Percentiles rank a stretch among this genome's conserved stretches.
Evolutionary conservation across 92 coral and sea anemone species (phyloP).

Genomic region (Meandrina meandrites): DNA sequence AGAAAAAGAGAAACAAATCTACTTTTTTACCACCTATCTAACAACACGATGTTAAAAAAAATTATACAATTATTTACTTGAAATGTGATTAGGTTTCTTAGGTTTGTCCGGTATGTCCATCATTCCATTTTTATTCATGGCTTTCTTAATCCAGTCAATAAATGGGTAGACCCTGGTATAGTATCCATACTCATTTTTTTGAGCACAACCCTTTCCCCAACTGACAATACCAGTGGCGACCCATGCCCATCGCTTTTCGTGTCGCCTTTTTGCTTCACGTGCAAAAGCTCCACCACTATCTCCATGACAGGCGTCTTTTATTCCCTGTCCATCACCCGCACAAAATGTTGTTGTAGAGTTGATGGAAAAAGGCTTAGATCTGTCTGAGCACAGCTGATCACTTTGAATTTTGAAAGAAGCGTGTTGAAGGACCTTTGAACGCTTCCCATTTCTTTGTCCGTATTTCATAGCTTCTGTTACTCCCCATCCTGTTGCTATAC

Average conservation of each 20-base stretch:
- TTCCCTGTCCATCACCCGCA: conserved; percentile 66
- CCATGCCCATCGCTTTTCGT: conserved; percentile 54
- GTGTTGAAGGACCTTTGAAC: conserved; percentile 47
- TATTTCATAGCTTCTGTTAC: conserved; percentile 10
- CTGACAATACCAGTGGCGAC: conserved; percentile 68
- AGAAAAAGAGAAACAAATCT: no score
- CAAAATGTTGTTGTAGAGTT: conserved; percentile 65
- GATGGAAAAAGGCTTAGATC: not conserved
- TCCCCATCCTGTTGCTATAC: conserved; percentile 74
- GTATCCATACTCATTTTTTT: conserved; percentile 44
- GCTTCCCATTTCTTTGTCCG: not conserved
- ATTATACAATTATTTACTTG: no score
- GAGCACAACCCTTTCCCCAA: conserved; percentile 88
- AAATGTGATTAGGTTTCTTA: no score
- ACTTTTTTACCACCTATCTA: no score
- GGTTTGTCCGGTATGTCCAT: no score
- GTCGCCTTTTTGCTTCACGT: conserved; percentile 19
- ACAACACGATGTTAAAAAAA: no score
- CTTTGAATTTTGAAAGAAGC: conserved; percentile 57
- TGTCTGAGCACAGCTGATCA: conserved; percentile 37
- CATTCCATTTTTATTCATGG: conserved; percentile 28
- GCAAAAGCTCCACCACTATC: conserved; percentile 77
- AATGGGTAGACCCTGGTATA: conserved; percentile 62
- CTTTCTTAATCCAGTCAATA: conserved; percentile 75
- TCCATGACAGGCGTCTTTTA: conserved; percentile 61